Evolutionary conservation across 92 coral and sea anemone genomes (phyloP).

Genomic region (Bergia puertoricense): DNA sequence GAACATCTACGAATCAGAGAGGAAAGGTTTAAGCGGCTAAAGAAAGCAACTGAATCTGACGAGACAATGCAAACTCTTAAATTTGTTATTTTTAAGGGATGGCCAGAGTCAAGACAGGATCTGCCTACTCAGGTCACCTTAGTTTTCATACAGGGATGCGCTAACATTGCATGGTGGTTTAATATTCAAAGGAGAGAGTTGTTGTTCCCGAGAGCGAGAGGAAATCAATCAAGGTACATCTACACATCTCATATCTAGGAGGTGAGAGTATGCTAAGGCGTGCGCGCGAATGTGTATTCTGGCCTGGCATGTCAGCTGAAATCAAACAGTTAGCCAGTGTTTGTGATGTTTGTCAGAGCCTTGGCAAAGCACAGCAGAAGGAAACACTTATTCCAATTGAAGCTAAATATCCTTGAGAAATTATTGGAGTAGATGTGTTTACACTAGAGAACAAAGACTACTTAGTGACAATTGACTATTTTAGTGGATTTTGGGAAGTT

Average conservation of each 20-base stretch:
- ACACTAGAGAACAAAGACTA: constrained; percentile 15
- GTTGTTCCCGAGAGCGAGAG: constrained; percentile 24
- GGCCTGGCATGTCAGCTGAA: constrained; percentile 53
- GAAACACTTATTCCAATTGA: constrained; percentile 41
- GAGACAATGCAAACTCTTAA: constrained; percentile 1
- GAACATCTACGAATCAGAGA: constrained; percentile 9
- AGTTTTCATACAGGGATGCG: constrained; percentile 33
- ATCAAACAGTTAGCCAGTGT: constrained; percentile 30
- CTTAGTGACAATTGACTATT: constrained; percentile 28
- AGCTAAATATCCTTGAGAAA: constrained; percentile 41
- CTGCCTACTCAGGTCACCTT: constrained; percentile 22
- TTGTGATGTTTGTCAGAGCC: constrained; percentile 33
- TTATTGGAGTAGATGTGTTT: constrained; percentile 41
- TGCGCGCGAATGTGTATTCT: constrained; percentile 32
- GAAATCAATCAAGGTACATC: neutral
- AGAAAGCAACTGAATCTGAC: constrained; percentile 17
- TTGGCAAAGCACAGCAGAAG: constrained; percentile 37
- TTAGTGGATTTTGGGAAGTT: constrained; percentile 41
- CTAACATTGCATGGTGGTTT: constrained; percentile 28
- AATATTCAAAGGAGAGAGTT: constrained; percentile 34
- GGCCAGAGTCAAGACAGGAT: constrained; percentile 31
- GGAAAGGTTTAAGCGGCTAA: constrained; percentile 2
- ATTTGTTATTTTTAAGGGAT: constrained; percentile 29
- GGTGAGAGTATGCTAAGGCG: constrained; percentile 36
- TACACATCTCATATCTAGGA: constrained; percentile 36